A percentile compares a stretch with the other conserved stretches of the same genome.
Conservation (phyloP, 2,888 invertebrate species). For the Pterostichus niger region DNA sequence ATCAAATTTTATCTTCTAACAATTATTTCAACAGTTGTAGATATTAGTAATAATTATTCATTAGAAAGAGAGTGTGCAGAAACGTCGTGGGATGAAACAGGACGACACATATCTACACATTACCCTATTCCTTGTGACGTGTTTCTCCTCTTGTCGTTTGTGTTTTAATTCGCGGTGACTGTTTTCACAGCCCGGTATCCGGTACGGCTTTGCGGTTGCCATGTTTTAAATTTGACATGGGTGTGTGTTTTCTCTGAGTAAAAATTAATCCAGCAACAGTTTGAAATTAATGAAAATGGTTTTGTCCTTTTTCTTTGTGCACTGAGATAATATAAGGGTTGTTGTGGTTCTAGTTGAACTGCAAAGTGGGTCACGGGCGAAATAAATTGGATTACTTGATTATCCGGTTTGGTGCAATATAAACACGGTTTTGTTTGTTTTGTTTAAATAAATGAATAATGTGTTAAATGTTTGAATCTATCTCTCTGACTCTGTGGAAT, state of each 20-base stretch:
- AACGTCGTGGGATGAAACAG: background rate
- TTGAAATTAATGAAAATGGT: slow-evolving; percentile 58
- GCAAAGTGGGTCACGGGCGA: slow-evolving; percentile 31
- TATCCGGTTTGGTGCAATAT: slow-evolving; percentile 18
- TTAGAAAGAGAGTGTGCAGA: background rate
- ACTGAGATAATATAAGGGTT: slow-evolving; percentile 46
- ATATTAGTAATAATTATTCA: too few species aligned
- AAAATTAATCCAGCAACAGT: slow-evolving; percentile 61
- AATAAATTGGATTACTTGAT: slow-evolving; percentile 35
- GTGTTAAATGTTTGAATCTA: slow-evolving; percentile 33
- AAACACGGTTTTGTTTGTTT: slow-evolving; percentile 44
- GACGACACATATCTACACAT: background rate
- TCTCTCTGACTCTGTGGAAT: background rate
- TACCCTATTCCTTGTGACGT: slow-evolving; percentile 1
- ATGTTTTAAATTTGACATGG: slow-evolving; percentile 53
- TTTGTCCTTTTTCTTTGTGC: slow-evolving; percentile 34
- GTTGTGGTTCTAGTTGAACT: slow-evolving; percentile 32
- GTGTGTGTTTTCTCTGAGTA: slow-evolving; percentile 16
- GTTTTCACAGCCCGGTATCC: slow-evolving; percentile 30
- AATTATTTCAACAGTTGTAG: too few species aligned
- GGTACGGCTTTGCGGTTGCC: slow-evolving; percentile 31
- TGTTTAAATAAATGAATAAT: slow-evolving; percentile 38
- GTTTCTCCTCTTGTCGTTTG: slow-evolving; percentile 17
- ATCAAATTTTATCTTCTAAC: too few species aligned
- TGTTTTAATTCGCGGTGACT: slow-evolving; percentile 43